Conservation (phyloP, 2,797 vertebrate genomes). For the Gephyroberyx darwinii region DNA sequence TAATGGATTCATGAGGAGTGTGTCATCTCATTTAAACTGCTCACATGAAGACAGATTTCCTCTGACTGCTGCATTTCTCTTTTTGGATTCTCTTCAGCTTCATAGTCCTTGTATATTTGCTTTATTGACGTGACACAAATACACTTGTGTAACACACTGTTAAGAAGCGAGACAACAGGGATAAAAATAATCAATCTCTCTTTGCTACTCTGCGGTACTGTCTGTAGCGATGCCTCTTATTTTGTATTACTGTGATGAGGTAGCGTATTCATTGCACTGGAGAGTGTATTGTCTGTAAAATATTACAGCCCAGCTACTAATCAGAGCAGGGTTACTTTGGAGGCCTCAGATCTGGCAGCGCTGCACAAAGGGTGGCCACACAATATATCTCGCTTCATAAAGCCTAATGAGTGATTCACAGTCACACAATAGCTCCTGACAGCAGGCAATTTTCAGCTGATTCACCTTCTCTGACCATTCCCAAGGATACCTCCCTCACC, state of each 20-base stretch:
- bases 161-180: conserved; percentile 54
- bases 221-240: conserved; percentile 38
- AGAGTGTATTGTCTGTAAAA: conserved; percentile 54
- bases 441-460: conserved; percentile 58
- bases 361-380: conserved; percentile 41
- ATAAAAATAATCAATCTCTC: conserved; percentile 60
- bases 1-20: conserved; percentile 22
- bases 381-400: conserved; percentile 67
- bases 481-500: conserved; percentile 57
- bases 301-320: conserved; percentile 50
- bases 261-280: conserved; percentile 36
- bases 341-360: conserved; percentile 39
- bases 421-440: conserved; percentile 42
- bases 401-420: conserved; percentile 67
- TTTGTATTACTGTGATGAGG: conserved; percentile 45
- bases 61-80: conserved; percentile 21
- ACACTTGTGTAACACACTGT: conserved; percentile 41
- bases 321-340: conserved; percentile 46
- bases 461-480: conserved; percentile 59
- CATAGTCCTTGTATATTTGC: conserved; percentile 40
- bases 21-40: not conserved
- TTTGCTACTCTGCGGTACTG: conserved; percentile 21
- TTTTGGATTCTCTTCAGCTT: conserved; percentile 14
- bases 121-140: conserved; percentile 61
- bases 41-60: conserved; percentile 40